phyloP scores from a whole-genome alignment of 2,113 vertebrate species.

The Anas platyrhynchos region DNA sequence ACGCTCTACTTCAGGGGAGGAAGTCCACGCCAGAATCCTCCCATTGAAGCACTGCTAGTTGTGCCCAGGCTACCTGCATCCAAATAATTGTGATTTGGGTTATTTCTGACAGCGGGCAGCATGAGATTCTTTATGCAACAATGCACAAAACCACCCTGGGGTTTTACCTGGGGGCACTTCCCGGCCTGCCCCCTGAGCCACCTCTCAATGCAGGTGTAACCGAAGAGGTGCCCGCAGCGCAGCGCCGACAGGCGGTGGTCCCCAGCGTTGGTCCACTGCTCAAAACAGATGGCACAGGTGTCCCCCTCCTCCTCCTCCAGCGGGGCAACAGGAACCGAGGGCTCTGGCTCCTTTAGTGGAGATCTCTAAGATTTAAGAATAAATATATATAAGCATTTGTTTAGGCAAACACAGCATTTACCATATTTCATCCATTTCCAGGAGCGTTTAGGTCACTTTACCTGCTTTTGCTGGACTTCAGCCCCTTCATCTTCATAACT shows the following conservation, averaged over 20 bases:
- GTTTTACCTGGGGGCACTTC: slow-evolving; percentile 94
- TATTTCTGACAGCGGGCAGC: background rate
- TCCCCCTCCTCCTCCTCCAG: slow-evolving; percentile 86
- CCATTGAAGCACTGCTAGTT: background rate
- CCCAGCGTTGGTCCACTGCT: slow-evolving; percentile 92
- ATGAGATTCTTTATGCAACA: background rate
- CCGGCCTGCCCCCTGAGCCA: slow-evolving; percentile 88
- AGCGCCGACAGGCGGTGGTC: slow-evolving; percentile 88
- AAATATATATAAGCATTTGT: background rate
- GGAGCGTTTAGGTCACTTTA: slow-evolving; percentile 14
- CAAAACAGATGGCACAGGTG: slow-evolving; percentile 92
- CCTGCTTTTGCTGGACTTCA: slow-evolving; percentile 47
- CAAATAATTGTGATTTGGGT: background rate
- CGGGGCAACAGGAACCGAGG: background rate
- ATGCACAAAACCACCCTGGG: background rate
- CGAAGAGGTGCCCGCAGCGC: slow-evolving; percentile 95
- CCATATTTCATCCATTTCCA: background rate
- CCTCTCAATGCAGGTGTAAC: slow-evolving; percentile 88
- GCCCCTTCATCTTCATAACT: background rate
- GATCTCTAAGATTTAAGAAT: background rate
- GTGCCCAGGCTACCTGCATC: background rate
- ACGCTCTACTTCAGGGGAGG: background rate
- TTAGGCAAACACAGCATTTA: background rate
- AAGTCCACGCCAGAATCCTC: background rate
- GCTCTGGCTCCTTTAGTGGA: background rate